Conservation (phyloP, 2,888 invertebrate species). For the Platerodrilus igneus region DNA sequence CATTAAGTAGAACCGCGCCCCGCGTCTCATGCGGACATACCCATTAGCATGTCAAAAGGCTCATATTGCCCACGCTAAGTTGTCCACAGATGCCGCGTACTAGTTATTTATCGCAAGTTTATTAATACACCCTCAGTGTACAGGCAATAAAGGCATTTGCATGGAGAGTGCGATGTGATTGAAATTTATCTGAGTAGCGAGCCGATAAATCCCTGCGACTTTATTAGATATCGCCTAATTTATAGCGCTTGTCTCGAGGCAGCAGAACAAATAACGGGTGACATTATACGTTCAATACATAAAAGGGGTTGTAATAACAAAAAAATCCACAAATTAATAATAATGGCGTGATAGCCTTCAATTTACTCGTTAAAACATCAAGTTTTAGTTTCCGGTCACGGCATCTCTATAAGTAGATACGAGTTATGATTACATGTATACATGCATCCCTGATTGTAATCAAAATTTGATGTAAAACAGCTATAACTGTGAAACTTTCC, state of each 20-base stretch:
- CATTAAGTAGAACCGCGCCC: constrained; percentile 37
- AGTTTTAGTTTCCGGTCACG: constrained; percentile 33
- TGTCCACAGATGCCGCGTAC: constrained; percentile 15
- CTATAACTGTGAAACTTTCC: constrained; percentile 45
- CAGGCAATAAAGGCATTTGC: constrained; percentile 40
- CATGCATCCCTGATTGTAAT: constrained; percentile 29
- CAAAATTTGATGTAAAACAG: constrained; percentile 36
- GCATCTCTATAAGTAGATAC: constrained; percentile 29
- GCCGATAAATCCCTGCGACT: constrained; percentile 49
- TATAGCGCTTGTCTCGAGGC: constrained; percentile 46
- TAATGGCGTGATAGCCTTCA: constrained; percentile 31
- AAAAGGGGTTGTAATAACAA: constrained; percentile 3
- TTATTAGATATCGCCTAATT: constrained; percentile 51
- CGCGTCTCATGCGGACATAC: constrained; percentile 30
- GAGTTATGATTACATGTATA: constrained; percentile 31
- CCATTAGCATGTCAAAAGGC: constrained; percentile 37
- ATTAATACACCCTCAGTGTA: constrained; percentile 31
- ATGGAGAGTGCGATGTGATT: constrained; percentile 42
- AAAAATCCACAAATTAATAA: constrained; percentile 15
- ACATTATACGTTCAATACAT: constrained; percentile 37
- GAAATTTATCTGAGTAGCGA: constrained; percentile 47
- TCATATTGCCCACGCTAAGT: constrained; percentile 29
- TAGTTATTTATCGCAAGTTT: constrained; percentile 25
- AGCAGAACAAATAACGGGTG: constrained; percentile 42
- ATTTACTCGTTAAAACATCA: constrained; percentile 32